Percentiles rank a stretch among this genome's conserved stretches.
These are phyloP conservation scores for Mormoops blainvillei DNA, from an alignment of 2,113 vertebrate species.

Conservation along the genomic window DNA sequence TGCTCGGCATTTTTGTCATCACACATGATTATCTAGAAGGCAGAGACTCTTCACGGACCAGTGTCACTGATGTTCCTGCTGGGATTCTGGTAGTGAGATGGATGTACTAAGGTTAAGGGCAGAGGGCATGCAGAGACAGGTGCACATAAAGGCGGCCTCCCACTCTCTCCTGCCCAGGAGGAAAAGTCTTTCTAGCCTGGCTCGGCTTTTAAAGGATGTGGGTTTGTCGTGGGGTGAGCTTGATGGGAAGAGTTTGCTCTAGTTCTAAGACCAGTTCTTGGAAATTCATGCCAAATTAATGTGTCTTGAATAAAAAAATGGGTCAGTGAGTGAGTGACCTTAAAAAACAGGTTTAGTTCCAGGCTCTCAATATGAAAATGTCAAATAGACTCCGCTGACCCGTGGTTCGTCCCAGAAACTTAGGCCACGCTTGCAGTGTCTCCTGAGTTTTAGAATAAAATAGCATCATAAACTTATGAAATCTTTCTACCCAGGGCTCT, in stretches of 20 bases:
- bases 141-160: rapidly evolving
- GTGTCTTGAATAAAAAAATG: not conserved
- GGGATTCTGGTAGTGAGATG: not conserved
- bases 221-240: not conserved
- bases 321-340: not conserved
- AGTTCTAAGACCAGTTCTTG: not conserved
- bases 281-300: not conserved
- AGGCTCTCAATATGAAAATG: not conserved
- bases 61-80: not conserved
- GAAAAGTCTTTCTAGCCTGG: not conserved
- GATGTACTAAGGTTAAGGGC: not conserved
- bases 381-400: not conserved
- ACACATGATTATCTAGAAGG: not conserved
- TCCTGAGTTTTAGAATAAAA: not conserved
- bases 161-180: not conserved
- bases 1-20: not conserved
- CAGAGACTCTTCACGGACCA: not conserved
- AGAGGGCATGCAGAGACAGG: not conserved
- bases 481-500: not conserved
- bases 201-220: not conserved
- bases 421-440: not conserved
- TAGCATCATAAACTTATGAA: not conserved
- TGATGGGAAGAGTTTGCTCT: not conserved
- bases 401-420: not conserved
- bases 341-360: not conserved